Percentiles rank a stretch among this genome's conserved stretches.
These are phyloP conservation scores for Hormaphis cornu DNA, from an alignment of 1,140 invertebrate genomes.

Conservation along the genomic window DNA sequence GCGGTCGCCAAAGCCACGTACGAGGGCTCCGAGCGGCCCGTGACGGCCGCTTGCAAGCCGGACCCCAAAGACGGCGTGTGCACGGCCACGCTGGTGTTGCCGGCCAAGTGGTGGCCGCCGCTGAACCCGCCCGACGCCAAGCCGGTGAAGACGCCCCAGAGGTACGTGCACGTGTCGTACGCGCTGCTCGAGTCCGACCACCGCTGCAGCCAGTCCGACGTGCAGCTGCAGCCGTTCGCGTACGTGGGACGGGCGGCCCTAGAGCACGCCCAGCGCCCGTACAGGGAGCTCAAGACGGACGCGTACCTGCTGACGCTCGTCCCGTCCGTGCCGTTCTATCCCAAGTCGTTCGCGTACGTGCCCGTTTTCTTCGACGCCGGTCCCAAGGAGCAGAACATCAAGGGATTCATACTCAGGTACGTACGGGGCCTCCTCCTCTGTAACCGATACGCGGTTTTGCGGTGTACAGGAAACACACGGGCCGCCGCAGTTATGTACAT, in stretches of 20 bases:
- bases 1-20: constrained; percentile 48
- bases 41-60: constrained; percentile 75
- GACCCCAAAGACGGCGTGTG: constrained; percentile 83
- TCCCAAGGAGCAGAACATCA: constrained; percentile 45
- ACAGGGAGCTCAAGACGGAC: constrained; percentile 68
- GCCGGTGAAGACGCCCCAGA: constrained; percentile 54
- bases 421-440: too few relatives aligned
- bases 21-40: constrained; percentile 45
- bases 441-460: too few relatives aligned
- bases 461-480: too few relatives aligned
- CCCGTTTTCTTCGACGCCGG: constrained; percentile 49
- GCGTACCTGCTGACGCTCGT: constrained; percentile 71
- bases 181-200: constrained; percentile 59
- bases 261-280: constrained; percentile 63
- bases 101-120: constrained; percentile 78
- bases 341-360: constrained; percentile 74
- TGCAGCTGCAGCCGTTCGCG: constrained; percentile 64
- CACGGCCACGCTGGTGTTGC: constrained; percentile 66
- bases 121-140: constrained; percentile 41
- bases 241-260: constrained; percentile 61
- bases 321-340: constrained; percentile 76
- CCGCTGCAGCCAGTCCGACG: constrained; percentile 21
- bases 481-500: too few relatives aligned
- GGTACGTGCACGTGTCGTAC: constrained; percentile 67
- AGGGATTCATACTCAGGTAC: constrained; percentile 75